These are phyloP conservation scores for Crossocerus cetratus DNA, from an alignment of 2,888 invertebrate species.

Conservation along the genomic window DNA sequence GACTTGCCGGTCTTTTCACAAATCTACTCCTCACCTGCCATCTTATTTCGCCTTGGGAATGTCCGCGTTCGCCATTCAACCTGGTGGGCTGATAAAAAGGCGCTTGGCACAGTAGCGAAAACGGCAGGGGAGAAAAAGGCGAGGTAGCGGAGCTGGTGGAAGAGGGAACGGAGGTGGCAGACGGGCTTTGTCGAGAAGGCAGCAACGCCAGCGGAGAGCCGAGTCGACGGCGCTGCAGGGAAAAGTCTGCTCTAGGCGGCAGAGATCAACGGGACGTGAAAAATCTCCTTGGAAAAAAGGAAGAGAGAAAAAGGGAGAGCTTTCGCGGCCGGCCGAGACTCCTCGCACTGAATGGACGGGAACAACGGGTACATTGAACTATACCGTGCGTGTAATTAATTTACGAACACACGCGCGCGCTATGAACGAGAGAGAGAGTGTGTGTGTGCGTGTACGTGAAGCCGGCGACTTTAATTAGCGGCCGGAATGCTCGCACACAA, in stretches of 20 bases:
- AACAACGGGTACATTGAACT: constrained; percentile 23
- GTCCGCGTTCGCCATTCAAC: no score
- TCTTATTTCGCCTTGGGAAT: no score
- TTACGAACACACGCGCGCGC: neutral
- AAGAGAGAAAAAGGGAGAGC: constrained; percentile 9
- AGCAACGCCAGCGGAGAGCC: neutral
- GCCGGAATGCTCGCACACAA: no score
- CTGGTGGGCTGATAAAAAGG: no score
- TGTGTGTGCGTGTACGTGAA: no score
- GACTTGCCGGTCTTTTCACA: no score
- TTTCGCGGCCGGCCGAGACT: neutral
- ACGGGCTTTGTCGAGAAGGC: neutral
- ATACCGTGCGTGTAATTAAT: constrained; percentile 17
- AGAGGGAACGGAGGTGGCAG: neutral
- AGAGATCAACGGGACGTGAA: neutral
- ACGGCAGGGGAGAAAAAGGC: neutral
- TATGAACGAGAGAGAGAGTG: no score
- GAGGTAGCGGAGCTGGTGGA: neutral
- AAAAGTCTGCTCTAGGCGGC: neutral
- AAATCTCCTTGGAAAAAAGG: constrained; percentile 2
- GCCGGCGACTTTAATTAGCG: no score
- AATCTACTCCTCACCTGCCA: no score
- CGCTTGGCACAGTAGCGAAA: no score
- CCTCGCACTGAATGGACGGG: constrained; percentile 4
- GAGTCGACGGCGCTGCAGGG: neutral